A percentile compares a stretch with the other conserved stretches of the same genome.
Conservation (phyloP, 2,113 vertebrate genomes). For the Mus spicilegus region DNA sequence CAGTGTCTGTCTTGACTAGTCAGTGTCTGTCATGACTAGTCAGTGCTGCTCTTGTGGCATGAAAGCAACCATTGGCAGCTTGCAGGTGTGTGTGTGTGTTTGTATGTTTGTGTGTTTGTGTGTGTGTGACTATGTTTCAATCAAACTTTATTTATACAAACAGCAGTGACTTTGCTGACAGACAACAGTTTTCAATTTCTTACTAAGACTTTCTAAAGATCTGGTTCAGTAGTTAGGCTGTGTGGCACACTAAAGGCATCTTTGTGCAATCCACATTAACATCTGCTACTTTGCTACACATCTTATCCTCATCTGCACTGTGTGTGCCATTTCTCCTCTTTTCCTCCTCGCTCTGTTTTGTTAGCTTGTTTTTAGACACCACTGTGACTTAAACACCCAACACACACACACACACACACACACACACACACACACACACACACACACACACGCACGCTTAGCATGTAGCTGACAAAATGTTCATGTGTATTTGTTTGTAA, state of each 20-base stretch:
- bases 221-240: not conserved
- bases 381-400: no score
- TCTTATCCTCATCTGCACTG: not conserved
- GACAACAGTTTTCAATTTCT: not conserved
- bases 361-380: not conserved
- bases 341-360: not conserved
- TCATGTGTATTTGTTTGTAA: not conserved
- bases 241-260: not conserved
- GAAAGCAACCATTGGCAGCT: not conserved
- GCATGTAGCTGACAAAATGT: not conserved
- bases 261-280: not conserved
- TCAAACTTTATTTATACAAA: slow-evolving; percentile 31
- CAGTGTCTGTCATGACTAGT: not conserved
- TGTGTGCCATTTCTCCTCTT: not conserved
- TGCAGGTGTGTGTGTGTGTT: not conserved
- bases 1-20: not conserved
- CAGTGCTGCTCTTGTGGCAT: not conserved
- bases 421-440: not conserved
- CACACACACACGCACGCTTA: not conserved
- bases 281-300: not conserved
- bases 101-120: not conserved
- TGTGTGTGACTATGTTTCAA: not conserved
- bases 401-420: no score
- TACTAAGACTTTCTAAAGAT: not conserved
- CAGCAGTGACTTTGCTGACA: not conserved